Evolutionary conservation across 2,888 invertebrate genomes (phyloP).

Genomic region (Cephus pygmeus): DNA sequence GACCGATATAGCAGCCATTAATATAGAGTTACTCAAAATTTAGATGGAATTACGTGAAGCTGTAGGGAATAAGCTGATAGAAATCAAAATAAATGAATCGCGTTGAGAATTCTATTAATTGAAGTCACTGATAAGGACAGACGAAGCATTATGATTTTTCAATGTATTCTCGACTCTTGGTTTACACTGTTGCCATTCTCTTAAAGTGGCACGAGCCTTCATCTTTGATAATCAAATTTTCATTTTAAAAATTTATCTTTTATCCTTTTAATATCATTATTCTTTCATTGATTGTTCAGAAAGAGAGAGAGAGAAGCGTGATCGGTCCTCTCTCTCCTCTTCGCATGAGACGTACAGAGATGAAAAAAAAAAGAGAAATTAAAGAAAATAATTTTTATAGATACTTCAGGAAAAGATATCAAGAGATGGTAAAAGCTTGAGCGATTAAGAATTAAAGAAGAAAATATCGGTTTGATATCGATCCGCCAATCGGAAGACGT

Average conservation of each 20-base stretch:
- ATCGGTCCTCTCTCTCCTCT: background rate
- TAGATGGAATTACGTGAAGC: background rate
- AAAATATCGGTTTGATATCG: background rate
- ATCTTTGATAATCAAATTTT: too few relatives aligned
- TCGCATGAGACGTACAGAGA: background rate
- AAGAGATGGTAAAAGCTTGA: background rate
- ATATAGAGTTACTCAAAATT: background rate
- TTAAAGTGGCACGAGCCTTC: background rate
- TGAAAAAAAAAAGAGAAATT: background rate
- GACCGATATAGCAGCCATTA: background rate
- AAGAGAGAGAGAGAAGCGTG: conserved; percentile 11
- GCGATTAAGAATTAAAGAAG: background rate
- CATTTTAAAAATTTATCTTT: background rate
- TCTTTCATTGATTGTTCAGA: background rate
- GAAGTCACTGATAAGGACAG: background rate
- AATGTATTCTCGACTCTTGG: background rate
- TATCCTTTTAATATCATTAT: background rate
- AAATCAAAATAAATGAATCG: background rate
- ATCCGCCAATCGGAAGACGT: background rate
- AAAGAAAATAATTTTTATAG: background rate
- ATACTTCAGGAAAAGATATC: background rate
- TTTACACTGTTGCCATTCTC: background rate
- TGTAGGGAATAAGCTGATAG: background rate
- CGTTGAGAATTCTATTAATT: background rate
- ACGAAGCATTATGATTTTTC: background rate